Percentiles rank a stretch among this genome's conserved stretches.
phyloP scores from a whole-genome alignment of 2,113 vertebrate genomes.

The Apistogramma diplotaenia region DNA sequence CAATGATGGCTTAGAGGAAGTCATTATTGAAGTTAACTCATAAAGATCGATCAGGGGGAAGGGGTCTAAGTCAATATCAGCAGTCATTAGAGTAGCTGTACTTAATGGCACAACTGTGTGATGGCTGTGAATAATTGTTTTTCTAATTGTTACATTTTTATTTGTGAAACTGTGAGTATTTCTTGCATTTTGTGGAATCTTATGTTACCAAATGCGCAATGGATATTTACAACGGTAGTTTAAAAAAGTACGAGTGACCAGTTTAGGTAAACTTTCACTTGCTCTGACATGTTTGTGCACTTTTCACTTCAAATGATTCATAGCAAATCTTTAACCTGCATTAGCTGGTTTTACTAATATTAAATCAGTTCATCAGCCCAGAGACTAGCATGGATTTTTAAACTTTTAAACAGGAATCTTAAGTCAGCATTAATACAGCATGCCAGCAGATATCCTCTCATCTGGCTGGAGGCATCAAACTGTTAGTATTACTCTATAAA shows the following conservation, averaged over 20 bases:
- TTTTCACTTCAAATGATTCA: neutral
- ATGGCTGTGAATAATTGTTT: too few relatives aligned
- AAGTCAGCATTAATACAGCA: slow-evolving; percentile 13
- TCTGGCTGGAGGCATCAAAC: slow-evolving; percentile 21
- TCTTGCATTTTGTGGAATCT: too few relatives aligned
- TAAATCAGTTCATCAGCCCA: neutral
- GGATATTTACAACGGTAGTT: neutral
- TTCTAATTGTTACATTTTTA: too few relatives aligned
- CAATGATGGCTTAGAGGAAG: too few relatives aligned
- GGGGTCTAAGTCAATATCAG: too few relatives aligned
- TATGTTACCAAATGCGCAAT: neutral
- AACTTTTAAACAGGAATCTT: neutral
- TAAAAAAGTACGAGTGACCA: neutral
- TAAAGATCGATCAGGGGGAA: too few relatives aligned
- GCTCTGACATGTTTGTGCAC: neutral
- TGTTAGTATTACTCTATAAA: slow-evolving; percentile 42
- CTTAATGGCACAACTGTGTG: too few relatives aligned
- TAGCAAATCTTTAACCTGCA: neutral
- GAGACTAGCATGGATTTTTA: slow-evolving; percentile 3
- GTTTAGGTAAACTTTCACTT: neutral
- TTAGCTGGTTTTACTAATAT: neutral
- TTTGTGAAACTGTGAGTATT: too few relatives aligned
- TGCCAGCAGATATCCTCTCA: slow-evolving; percentile 27
- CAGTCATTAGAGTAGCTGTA: too few relatives aligned
- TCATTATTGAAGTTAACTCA: too few relatives aligned